Evolutionary conservation across 2,797 vertebrate species (phyloP), one percentile per base, ranked within the genome.

Genomic region (Cheirogaleus major): DNA sequence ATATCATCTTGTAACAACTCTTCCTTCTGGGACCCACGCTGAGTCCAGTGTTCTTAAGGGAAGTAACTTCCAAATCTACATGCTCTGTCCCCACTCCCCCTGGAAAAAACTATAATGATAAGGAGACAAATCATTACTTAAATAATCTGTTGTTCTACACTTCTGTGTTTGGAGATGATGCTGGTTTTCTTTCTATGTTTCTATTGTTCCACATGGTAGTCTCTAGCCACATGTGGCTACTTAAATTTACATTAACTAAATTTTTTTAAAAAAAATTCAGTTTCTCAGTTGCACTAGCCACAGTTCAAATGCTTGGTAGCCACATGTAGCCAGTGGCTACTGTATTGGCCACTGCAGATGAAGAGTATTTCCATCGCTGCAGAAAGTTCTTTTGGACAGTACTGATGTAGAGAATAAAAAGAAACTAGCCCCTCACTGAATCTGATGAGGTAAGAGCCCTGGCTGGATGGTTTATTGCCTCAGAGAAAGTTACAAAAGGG

Each of bases 221-320:
- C 22, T 52, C 11, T 43, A 93, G 61, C 8, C 35, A 76, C 20
- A 48, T 11, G 30, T n/a, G 32, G 23, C 43, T 70, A 27, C 75
- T 69, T 69, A 79, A 85, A 86, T 86, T 89, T 79, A 61, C 3
- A 45, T 38, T 27, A 69, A 81, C 9, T 86, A 81, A 61, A 57
- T 22, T 11, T 9, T 27, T 69, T 69, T 35, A 2, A 10, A 86
- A 86, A 84, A n/a, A n/a, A 55, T 3, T 78, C 63, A 89, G 27
- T 63, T 93, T 86, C 43, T 63, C 15, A 32, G 30, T 15, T 76
- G 38, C 11, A 69, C 2, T 9, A 73, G 45, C 13, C 41, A 65
- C 12, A 70, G 35, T 35, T 38, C 73, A 72, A 65, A 35, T 32
- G 27, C 38, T 81, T 72, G 50, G 43, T 5, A 83, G 61, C 22